Evolutionary conservation across 2,797 vertebrate genomes (phyloP).

Genomic region (Hafferia zeledoni): DNA sequence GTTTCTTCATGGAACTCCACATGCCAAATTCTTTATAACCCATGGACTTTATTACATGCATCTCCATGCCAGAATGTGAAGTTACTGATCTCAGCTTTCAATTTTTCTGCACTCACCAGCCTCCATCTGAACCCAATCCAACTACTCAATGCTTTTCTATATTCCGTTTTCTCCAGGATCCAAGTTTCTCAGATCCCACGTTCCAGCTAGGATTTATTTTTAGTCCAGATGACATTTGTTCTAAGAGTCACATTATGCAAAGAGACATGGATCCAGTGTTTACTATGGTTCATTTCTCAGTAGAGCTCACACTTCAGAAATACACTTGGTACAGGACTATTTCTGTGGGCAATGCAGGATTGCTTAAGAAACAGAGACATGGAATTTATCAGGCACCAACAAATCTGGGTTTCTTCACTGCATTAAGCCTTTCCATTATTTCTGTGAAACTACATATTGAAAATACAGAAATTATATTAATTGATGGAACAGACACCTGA

Average conservation of each 20-base stretch:
- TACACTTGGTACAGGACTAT: no score
- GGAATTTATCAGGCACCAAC: not conserved
- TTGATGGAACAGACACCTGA: not conserved
- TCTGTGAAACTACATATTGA: not conserved
- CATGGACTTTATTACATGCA: not conserved
- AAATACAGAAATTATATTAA: not conserved
- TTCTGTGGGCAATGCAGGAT: not conserved
- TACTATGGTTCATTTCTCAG: not conserved
- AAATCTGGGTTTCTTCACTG: not conserved
- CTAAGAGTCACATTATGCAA: not conserved
- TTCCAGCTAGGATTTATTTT: not conserved
- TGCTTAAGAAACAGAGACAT: not conserved
- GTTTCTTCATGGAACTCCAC: not conserved
- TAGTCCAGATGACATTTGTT: not conserved
- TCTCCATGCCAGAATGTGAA: not conserved
- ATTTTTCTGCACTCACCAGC: not conserved
- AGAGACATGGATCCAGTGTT: not conserved
- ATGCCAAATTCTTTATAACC: not conserved
- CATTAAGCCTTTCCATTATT: not conserved
- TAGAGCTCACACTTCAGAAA: not conserved
- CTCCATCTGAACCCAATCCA: not conserved
- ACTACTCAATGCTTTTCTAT: not conserved
- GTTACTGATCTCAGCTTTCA: not conserved
- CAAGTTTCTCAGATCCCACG: not conserved
- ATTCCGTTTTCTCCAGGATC: not conserved